Conservation (phyloP, 1,140 invertebrate genomes). For the Rhysida immarginata region DNA sequence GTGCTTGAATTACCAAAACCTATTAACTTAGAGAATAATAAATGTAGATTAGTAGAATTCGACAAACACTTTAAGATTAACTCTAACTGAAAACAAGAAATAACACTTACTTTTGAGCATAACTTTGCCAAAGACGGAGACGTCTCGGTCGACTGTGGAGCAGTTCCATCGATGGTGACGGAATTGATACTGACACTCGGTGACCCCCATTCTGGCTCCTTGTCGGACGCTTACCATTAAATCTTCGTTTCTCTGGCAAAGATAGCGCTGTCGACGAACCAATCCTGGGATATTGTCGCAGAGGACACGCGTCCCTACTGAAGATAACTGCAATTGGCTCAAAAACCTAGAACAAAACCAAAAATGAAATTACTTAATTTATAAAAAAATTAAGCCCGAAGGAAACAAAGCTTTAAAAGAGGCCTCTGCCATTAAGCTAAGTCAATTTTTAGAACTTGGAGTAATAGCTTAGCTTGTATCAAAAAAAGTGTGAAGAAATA, state of each 20-base stretch:
- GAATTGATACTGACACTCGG: slow-evolving; percentile 31
- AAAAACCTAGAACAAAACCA: slow-evolving; percentile 18
- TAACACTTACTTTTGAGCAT: slow-evolving; percentile 16
- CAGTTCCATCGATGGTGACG: slow-evolving; percentile 31
- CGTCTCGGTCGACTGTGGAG: slow-evolving; percentile 8
- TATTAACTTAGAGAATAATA: too few relatives aligned
- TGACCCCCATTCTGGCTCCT: slow-evolving; percentile 27
- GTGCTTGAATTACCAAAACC: too few relatives aligned
- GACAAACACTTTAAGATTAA: background rate
- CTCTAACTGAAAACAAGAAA: background rate
- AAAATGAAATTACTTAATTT: too few relatives aligned
- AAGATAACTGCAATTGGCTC: slow-evolving; percentile 16
- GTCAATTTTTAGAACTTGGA: too few relatives aligned
- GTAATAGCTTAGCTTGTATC: too few relatives aligned
- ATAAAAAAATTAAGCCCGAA: too few relatives aligned
- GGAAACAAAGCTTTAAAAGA: too few relatives aligned
- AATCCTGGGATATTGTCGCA: slow-evolving; percentile 32
- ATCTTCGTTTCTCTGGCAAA: slow-evolving; percentile 28
- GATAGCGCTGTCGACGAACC: slow-evolving; percentile 25
- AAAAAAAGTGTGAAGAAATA: too few relatives aligned
- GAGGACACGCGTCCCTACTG: slow-evolving; percentile 26
- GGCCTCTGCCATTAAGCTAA: too few relatives aligned
- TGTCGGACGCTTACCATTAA: slow-evolving; percentile 26
- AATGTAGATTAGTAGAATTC: too few relatives aligned
- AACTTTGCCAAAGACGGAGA: slow-evolving; percentile 17